These are phyloP conservation scores for Xylota segnis DNA, from an alignment of 2,888 invertebrate species.

Conservation along the genomic window DNA sequence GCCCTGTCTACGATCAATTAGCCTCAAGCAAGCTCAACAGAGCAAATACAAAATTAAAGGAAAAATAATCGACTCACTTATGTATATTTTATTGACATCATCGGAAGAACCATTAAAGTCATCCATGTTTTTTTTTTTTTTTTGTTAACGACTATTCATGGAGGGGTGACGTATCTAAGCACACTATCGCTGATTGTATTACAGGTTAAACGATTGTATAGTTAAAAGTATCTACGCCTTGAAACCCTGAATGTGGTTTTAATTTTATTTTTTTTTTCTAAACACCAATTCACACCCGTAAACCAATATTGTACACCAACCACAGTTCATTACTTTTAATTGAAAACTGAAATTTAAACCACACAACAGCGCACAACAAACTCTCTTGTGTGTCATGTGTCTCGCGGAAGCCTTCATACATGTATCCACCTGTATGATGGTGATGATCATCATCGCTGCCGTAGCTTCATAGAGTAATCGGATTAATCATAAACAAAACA, in stretches of 20 bases:
- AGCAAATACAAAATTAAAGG: background rate
- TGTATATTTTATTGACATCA: constrained; percentile 58
- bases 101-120: constrained; percentile 35
- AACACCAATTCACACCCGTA: constrained; percentile 17
- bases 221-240: constrained; percentile 16
- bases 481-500: constrained; percentile 62
- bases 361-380: constrained; percentile 8
- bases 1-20: constrained; percentile 35
- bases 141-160: background rate
- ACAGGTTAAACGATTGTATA: background rate
- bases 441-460: constrained; percentile 33
- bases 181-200: background rate
- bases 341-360: constrained; percentile 60
- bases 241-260: background rate
- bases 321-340: constrained; percentile 55
- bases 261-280: background rate
- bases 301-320: constrained; percentile 36
- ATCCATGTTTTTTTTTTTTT: too few relatives aligned
- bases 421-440: constrained; percentile 59
- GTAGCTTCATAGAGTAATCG: constrained; percentile 54
- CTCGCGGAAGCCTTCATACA: constrained; percentile 29
- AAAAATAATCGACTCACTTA: constrained; percentile 54
- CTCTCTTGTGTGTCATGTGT: background rate
- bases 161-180: constrained; percentile 25
- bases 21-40: background rate